Conservation (phyloP, 2,888 invertebrate genomes). For the Drosophila subsilvestris region DNA sequence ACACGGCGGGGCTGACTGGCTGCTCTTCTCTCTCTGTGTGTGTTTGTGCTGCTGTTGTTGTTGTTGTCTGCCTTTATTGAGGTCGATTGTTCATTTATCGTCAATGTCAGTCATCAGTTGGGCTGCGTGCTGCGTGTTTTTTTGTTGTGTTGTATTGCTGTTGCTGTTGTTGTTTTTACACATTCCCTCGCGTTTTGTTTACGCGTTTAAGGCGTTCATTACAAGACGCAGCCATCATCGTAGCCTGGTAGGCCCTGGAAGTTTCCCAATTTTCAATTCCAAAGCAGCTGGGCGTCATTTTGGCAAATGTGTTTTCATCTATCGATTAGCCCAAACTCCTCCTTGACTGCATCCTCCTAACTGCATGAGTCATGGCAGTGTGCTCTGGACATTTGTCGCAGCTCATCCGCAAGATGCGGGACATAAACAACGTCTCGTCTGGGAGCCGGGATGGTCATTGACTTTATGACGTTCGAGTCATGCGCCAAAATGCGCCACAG, state of each 20-base stretch:
- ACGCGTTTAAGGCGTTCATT: conserved; percentile 44
- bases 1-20: conserved; percentile 6
- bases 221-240: conserved; percentile 26
- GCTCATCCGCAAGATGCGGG: conserved; percentile 12
- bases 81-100: conserved; percentile 75
- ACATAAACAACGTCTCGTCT: conserved; percentile 9
- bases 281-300: conserved; percentile 5
- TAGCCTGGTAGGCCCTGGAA: conserved; percentile 1
- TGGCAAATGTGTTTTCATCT: background rate
- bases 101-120: conserved; percentile 73
- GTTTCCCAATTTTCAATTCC: conserved; percentile 14
- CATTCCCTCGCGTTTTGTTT: conserved; percentile 59
- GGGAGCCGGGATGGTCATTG: conserved; percentile 7
- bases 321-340: background rate
- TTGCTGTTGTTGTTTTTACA: conserved; percentile 61
- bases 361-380: conserved; percentile 4
- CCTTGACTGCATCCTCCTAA: background rate
- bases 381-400: conserved; percentile 3
- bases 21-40: conserved; percentile 14
- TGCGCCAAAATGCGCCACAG: conserved; percentile 15
- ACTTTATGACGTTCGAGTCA: conserved; percentile 9
- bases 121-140: conserved; percentile 57
- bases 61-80: conserved; percentile 60
- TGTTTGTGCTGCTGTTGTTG: background rate
- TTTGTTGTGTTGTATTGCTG: too few relatives aligned